phyloP scores from a whole-genome alignment of 2,888 invertebrate species.

The Drosophila atripex region DNA sequence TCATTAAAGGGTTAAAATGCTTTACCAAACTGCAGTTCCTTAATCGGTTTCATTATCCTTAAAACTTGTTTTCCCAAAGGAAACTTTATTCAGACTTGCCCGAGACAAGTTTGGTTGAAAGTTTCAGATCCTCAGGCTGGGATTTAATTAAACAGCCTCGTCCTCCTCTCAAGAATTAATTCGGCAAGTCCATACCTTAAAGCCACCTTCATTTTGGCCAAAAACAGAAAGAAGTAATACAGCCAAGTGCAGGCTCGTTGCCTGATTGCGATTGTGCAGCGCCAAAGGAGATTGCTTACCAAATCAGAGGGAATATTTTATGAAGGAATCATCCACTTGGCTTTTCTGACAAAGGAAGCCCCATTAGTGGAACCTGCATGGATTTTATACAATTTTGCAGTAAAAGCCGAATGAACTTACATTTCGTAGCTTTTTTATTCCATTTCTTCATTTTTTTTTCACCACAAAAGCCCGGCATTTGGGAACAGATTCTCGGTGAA shows the following conservation, averaged over 20 bases:
- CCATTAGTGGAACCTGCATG: conserved; percentile 49
- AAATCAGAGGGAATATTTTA: conserved; percentile 31
- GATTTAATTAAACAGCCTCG: neutral
- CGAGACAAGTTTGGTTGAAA: neutral
- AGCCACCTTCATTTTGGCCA: conserved; percentile 3
- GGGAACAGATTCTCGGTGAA: conserved; percentile 28
- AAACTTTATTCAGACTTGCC: neutral
- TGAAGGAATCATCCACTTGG: conserved; percentile 45
- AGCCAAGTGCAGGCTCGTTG: conserved; percentile 16
- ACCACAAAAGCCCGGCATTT: conserved; percentile 33
- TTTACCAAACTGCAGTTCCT: neutral
- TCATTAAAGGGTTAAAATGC: neutral
- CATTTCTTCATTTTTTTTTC: neutral
- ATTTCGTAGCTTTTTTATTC: conserved; percentile 8
- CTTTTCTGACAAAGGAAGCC: conserved; percentile 44
- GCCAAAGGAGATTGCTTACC: conserved; percentile 21
- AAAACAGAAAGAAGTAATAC: neutral
- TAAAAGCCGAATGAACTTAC: conserved; percentile 24
- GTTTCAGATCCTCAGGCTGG: neutral
- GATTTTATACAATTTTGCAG: conserved; percentile 46
- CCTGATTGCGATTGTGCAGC: conserved; percentile 21
- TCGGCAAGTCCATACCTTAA: neutral
- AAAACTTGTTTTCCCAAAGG: neutral
- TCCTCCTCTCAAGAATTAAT: neutral
- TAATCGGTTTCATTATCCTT: conserved; percentile 1